A percentile compares a stretch with the other conserved stretches of the same genome.
Evolutionary conservation across 2,888 invertebrate species (phyloP).

Genomic region (Drosophila austrosaltans): DNA sequence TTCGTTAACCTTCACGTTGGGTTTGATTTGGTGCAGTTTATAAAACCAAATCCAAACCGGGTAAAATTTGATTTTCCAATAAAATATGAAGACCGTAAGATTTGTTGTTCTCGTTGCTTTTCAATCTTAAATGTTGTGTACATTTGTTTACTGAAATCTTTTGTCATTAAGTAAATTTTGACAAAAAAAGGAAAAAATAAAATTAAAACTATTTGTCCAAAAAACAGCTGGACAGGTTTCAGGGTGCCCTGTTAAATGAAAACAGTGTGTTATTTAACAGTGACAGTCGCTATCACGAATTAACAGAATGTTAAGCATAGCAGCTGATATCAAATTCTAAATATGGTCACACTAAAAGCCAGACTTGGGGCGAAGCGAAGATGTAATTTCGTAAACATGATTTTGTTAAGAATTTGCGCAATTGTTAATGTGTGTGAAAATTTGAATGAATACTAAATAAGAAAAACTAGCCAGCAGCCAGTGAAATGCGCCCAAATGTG

Average conservation of each 20-base stretch:
- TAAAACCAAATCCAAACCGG: slow-evolving; percentile 3
- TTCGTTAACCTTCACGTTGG: slow-evolving; percentile 44
- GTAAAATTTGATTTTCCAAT: not conserved
- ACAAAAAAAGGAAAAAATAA: not conserved
- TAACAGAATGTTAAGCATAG: not conserved
- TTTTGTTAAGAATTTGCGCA: slow-evolving; percentile 14
- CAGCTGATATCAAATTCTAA: too few relatives aligned
- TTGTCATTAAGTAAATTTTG: not conserved
- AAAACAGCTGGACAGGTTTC: slow-evolving; percentile 7
- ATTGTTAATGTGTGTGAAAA: slow-evolving; percentile 17
- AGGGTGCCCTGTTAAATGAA: slow-evolving; percentile 1
- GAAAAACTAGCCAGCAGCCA: not conserved
- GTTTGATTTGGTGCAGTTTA: not conserved
- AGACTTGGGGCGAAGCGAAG: not conserved
- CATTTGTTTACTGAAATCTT: not conserved
- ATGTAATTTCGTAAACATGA: slow-evolving; percentile 3
- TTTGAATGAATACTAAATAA: slow-evolving; percentile 9
- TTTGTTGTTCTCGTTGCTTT: not conserved
- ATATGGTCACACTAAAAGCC: too few relatives aligned
- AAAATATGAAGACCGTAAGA: not conserved
- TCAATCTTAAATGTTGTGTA: not conserved
- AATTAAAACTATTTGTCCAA: slow-evolving; percentile 2
- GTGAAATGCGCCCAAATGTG: slow-evolving; percentile 11
- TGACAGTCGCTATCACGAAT: not conserved
- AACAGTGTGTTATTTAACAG: not conserved